Conservation (phyloP, 2,888 invertebrate genomes). For the Alsophila aescularia region DNA sequence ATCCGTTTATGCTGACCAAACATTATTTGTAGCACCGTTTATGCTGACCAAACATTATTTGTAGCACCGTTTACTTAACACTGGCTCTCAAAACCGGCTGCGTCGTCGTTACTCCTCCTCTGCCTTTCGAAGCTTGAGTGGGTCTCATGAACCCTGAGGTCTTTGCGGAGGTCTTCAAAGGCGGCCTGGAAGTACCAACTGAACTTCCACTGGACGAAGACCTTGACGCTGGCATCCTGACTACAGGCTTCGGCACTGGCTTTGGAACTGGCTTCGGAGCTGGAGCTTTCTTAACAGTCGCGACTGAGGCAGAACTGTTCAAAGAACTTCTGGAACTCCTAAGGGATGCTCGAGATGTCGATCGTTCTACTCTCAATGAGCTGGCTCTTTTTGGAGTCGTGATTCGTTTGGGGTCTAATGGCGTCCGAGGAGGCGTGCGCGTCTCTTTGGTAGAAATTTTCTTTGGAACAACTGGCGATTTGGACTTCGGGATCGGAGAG, state of each 20-base stretch:
- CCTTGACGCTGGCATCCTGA: constrained; percentile 75
- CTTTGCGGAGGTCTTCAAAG: constrained; percentile 64
- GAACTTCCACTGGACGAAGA: constrained; percentile 80
- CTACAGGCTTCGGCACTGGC: constrained; percentile 73
- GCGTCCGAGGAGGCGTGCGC: constrained; percentile 67
- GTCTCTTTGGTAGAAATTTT: constrained; percentile 81
- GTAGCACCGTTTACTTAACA: constrained; percentile 55
- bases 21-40: neutral
- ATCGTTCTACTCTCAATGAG: constrained; percentile 88
- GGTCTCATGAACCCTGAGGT: constrained; percentile 92
- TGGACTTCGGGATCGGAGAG: constrained; percentile 78
- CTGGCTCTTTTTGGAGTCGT: constrained; percentile 64
- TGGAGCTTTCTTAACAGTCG: constrained; percentile 90
- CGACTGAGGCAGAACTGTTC: constrained; percentile 91
- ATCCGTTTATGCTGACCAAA: no score
- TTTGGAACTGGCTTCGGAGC: constrained; percentile 72
- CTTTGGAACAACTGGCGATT: constrained; percentile 72
- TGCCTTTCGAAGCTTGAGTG: constrained; percentile 92
- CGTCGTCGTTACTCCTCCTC: constrained; percentile 70
- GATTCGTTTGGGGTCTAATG: constrained; percentile 61
- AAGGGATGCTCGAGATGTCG: constrained; percentile 90
- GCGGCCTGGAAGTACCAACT: constrained; percentile 77
- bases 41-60: no score
- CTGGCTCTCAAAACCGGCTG: constrained; percentile 63
- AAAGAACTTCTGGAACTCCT: constrained; percentile 93